Conservation (phyloP, 2,797 vertebrate species). For the Apogon hyalosoma region DNA sequence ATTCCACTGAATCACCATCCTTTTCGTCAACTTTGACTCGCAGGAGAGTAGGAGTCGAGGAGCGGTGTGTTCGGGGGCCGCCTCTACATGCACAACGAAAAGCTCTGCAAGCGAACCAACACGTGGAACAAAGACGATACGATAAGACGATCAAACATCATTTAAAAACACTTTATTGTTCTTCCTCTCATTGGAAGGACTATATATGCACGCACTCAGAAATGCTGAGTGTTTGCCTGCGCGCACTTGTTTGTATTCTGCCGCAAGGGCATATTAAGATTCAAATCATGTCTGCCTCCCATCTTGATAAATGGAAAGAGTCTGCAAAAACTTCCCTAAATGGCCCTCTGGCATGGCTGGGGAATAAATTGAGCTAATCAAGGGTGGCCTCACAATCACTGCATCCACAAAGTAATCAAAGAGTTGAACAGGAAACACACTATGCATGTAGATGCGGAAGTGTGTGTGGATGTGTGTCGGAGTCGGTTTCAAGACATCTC, state of each 20-base stretch:
- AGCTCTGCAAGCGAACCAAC: slow-evolving; percentile 20
- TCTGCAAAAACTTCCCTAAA: slow-evolving; percentile 81
- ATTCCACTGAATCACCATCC: slow-evolving; percentile 24
- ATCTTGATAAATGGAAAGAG: slow-evolving; percentile 80
- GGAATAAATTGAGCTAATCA: slow-evolving; percentile 82
- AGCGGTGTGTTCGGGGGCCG: slow-evolving; percentile 18
- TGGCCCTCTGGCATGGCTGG: slow-evolving; percentile 73
- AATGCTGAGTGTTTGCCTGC: slow-evolving; percentile 15
- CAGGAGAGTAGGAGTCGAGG: slow-evolving; percentile 26
- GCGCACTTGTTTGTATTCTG: slow-evolving; percentile 53
- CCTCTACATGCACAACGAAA: slow-evolving; percentile 22
- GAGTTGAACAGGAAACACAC: slow-evolving; percentile 67
- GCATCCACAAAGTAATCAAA: slow-evolving; percentile 76
- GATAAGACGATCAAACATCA: slow-evolving; percentile 24
- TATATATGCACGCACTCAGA: not conserved
- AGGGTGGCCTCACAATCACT: slow-evolving; percentile 77
- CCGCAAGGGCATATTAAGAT: slow-evolving; percentile 71
- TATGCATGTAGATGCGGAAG: slow-evolving; percentile 61
- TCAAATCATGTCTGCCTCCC: slow-evolving; percentile 73
- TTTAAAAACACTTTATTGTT: slow-evolving; percentile 36
- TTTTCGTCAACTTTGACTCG: slow-evolving; percentile 30
- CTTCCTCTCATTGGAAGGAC: slow-evolving; percentile 41
- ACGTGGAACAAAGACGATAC: slow-evolving; percentile 13
- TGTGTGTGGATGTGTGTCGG: slow-evolving; percentile 53
- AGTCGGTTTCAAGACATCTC: slow-evolving; percentile 53